Base-by-base conservation (phyloP, 1,140 invertebrate genomes). In the Panulirus ornatus region DNA sequence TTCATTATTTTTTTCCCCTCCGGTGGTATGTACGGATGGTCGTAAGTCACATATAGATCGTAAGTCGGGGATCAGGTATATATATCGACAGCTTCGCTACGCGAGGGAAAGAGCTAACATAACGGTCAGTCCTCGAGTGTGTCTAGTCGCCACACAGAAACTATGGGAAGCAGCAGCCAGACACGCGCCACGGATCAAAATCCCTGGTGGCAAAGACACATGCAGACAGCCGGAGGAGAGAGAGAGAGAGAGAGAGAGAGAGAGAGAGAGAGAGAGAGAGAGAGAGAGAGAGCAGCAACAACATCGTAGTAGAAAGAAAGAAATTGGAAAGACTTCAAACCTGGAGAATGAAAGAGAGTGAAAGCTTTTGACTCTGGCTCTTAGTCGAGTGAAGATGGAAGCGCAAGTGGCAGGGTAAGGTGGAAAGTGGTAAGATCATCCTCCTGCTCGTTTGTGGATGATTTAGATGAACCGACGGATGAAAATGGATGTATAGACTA, bases 231-330 rank as follows among this genome's bases (percentile, higher is more conserved):
- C 3, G 27, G 5, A 40, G 71, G 19, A 1, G 5, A 9, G 27
- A 75, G 38, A 11, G 16, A 30, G 30, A 27, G 14, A 6, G 38
- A 75, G 38, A 75, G 71, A 75, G 38, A 9, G 27, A 27, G 71
- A 75, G 6, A 11, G 27, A 75, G 71, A 75, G 71, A 30, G 71
- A 30, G 71, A 75, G 71, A 30, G n/a, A 75, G 71, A 30, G 27
- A 36, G 36, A 36, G 27, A 30, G 27, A 58, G 51, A 58, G 51
- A 58, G 51, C 9, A 22, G 22, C 9, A 58, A 22, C 9, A 58
- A 22, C 9, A 22, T 9, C 22, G 51, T 58, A 22, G 9, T 58
- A 22, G 51, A 22, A 58, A 58, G 51, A 22, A 11, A 22, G 22
- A 22, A 58, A 22, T 9, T 11, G 51, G 22, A 22, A 22, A 11